A percentile compares a stretch with the other conserved stretches of the same genome.
Conservation (phyloP, 2,113 vertebrate genomes). For the Crotalus horridus region DNA sequence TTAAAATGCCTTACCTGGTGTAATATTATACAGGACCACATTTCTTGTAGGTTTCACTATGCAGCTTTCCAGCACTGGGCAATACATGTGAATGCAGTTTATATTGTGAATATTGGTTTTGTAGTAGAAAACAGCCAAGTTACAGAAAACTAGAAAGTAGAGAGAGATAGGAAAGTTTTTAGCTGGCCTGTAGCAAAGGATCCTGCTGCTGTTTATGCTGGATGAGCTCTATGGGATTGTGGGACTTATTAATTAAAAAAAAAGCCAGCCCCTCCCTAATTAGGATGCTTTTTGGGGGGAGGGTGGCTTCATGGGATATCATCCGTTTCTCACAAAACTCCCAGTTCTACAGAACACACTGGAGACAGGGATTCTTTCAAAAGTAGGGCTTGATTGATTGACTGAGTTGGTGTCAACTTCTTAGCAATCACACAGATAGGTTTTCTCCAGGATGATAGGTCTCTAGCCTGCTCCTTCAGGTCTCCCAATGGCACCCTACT, state of each 20-base stretch:
- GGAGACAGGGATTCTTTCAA: background rate
- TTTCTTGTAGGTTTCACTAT: conserved; percentile 73
- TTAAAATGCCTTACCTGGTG: conserved; percentile 72
- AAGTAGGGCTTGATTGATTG: background rate
- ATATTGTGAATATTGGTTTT: conserved; percentile 68
- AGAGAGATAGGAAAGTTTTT: background rate
- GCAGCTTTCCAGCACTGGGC: conserved; percentile 86
- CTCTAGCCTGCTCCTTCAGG: no score
- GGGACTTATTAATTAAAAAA: background rate
- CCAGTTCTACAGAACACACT: no score
- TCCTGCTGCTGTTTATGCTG: no score
- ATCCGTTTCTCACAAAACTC: no score
- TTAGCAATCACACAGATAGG: no score
- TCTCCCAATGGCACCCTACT: no score
- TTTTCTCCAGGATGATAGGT: no score
- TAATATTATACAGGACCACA: conserved; percentile 86
- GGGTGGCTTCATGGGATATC: no score
- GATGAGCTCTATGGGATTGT: background rate
- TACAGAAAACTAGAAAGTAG: conserved; percentile 82
- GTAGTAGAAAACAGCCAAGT: conserved; percentile 87
- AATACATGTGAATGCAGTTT: conserved; percentile 89
- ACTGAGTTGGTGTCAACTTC: no score
- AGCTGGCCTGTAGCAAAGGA: background rate
- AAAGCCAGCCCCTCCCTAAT: background rate
- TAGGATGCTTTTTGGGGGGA: background rate